These are phyloP conservation scores for Atherix ibis DNA, from an alignment of 2,888 invertebrate genomes.

Conservation along the genomic window DNA sequence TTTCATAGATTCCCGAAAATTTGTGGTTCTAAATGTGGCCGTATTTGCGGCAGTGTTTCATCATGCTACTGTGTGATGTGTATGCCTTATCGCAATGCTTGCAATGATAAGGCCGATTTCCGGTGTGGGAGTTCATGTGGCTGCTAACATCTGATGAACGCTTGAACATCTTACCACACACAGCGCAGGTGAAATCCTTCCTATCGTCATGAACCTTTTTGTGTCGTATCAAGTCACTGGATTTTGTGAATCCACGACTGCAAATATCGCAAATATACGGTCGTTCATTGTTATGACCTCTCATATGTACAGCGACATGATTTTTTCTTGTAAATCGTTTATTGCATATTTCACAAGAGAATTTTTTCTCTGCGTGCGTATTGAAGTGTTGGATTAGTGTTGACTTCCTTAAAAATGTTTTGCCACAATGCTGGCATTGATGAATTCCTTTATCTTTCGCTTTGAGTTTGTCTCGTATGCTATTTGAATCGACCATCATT, in stretches of 20 bases:
- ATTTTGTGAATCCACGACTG: slow-evolving; percentile 23
- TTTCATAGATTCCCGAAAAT: no score
- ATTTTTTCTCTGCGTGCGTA: slow-evolving; percentile 26
- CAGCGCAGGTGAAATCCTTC: slow-evolving; percentile 18
- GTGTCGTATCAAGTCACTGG: slow-evolving; percentile 21
- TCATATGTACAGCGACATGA: slow-evolving; percentile 35
- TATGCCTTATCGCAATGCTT: slow-evolving; percentile 18
- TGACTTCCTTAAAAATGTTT: slow-evolving; percentile 10
- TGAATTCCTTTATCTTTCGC: neutral
- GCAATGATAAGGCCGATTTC: slow-evolving; percentile 18
- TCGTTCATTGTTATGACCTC: slow-evolving; percentile 35
- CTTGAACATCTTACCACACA: slow-evolving; percentile 20
- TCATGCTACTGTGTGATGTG: slow-evolving; percentile 19
- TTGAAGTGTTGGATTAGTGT: slow-evolving; percentile 24
- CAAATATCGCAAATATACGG: slow-evolving; percentile 37
- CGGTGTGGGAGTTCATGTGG: slow-evolving; percentile 22
- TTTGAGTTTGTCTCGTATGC: neutral
- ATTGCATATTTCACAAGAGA: slow-evolving; percentile 27
- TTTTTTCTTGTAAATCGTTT: slow-evolving; percentile 30
- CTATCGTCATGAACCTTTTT: slow-evolving; percentile 21
- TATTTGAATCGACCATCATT: neutral
- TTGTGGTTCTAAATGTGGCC: neutral
- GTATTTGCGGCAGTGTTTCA: slow-evolving; percentile 16
- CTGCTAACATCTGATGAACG: slow-evolving; percentile 19
- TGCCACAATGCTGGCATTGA: slow-evolving; percentile 17